Conservation (phyloP, 2,797 vertebrate genomes). For the Catharus ustulatus region DNA sequence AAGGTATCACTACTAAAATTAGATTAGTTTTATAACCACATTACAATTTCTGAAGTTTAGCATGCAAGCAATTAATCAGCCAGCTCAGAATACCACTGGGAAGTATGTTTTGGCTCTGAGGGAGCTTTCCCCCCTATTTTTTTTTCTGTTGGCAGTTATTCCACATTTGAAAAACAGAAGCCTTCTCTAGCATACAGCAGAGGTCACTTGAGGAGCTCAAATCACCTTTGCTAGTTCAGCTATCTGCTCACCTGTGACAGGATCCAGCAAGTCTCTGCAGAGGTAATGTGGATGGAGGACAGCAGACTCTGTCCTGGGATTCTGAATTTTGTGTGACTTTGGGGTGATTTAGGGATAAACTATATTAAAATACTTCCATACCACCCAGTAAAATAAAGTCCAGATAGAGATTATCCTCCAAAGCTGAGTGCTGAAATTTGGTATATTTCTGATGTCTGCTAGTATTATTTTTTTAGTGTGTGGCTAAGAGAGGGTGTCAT, state of each 20-base stretch:
- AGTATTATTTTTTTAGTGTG: background rate
- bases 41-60: background rate
- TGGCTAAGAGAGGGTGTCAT: background rate
- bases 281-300: background rate
- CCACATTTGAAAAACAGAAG: background rate
- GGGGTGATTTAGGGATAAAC: background rate
- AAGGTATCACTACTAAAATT: background rate
- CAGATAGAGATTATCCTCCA: background rate
- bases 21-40: background rate
- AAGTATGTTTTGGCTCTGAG: background rate
- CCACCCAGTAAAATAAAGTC: background rate
- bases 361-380: background rate
- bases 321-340: rapidly evolving
- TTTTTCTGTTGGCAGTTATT: background rate
- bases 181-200: background rate
- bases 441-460: background rate
- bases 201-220: background rate
- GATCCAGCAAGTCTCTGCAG: background rate
- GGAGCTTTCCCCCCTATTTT: rapidly evolving
- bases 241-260: background rate
- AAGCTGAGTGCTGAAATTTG: background rate
- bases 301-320: background rate
- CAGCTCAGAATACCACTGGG: background rate
- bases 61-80: background rate
- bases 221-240: background rate